Percentiles rank a stretch among this genome's conserved stretches.
These are phyloP conservation scores for Notarius quadriscutis DNA, from an alignment of 2,113 vertebrate species.

Conservation along the genomic window DNA sequence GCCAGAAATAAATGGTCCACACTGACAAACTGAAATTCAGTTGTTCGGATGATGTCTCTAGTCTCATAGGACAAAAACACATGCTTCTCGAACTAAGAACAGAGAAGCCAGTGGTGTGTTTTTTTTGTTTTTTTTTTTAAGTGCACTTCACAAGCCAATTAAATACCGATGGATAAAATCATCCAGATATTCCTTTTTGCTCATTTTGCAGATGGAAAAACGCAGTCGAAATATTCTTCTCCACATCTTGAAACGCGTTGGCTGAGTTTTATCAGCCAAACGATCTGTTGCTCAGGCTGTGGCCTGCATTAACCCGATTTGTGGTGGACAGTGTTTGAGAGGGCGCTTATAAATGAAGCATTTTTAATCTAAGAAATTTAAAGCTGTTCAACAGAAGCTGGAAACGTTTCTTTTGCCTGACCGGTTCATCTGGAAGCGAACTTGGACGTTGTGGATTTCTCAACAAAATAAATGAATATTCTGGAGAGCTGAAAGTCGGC, in stretches of 20 bases:
- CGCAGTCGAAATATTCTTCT: background rate
- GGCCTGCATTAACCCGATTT: background rate
- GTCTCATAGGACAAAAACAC: background rate
- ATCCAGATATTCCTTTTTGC: background rate
- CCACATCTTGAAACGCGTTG: background rate
- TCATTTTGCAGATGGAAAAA: background rate
- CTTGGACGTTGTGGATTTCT: background rate
- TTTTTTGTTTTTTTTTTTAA: background rate
- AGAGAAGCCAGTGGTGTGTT: background rate
- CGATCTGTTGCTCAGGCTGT: background rate
- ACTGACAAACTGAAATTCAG: background rate
- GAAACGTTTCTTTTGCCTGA: background rate
- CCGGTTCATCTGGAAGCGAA: background rate
- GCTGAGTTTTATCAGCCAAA: background rate
- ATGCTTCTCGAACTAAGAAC: background rate
- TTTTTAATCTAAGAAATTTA: background rate
- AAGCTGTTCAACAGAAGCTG: background rate
- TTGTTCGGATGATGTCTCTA: background rate
- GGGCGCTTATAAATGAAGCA: background rate
- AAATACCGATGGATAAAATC: background rate
- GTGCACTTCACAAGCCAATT: background rate
- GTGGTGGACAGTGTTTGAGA: background rate
- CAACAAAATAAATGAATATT: background rate
- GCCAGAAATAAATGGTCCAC: background rate
- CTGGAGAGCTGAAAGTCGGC: background rate